Evolutionary conservation across 2,113 vertebrate genomes (phyloP), one percentile per base, ranked within the genome.

Genomic region (Mobula hypostoma): DNA sequence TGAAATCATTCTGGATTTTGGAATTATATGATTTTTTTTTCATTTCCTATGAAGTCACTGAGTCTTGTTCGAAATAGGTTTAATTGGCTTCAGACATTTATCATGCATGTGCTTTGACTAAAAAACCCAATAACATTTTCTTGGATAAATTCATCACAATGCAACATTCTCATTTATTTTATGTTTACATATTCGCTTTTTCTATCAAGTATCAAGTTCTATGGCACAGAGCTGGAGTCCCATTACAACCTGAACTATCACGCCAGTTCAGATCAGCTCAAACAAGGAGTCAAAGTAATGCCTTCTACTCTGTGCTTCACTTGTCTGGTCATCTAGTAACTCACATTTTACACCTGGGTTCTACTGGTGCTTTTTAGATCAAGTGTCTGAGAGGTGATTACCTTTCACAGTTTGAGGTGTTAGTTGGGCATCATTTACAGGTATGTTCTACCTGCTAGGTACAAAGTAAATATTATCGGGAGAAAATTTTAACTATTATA

Each of bases 251-350:
- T 48, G 48, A 48, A 48, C 36, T 29, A 21, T 63, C 85, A 88
- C 12, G 48, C 29, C 58, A 66, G n/a, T 8, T 63, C 94, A 79
- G 56, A 79, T 94, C 94, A 94, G 94, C 61, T 58, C 48, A 94
- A 76, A 66, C 48, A 17, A 61, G 5, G n/a, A 61, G 66, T 29
- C 14, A 32, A 93, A 3, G 17, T 24, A 0, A 32, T 79, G 48
- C 70, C 72, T 78, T 21, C 5, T 82, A 82, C 70, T 74, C 48
- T 58, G 19, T 27, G 82, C 3, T 27, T 27, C 7, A 21, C 7
- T 40, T 85, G 82, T 85, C 48, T 48, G 48, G 21, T 0, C 27
- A 11, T 58, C 82, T 9, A 0, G 21, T 19, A 0, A 58, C 58
- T 85, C 21, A 11, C 7, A 56, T 85, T 56, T 56, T 48, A 85